phyloP scores from a whole-genome alignment of 2,797 vertebrate genomes.

The Harpagifer antarcticus region DNA sequence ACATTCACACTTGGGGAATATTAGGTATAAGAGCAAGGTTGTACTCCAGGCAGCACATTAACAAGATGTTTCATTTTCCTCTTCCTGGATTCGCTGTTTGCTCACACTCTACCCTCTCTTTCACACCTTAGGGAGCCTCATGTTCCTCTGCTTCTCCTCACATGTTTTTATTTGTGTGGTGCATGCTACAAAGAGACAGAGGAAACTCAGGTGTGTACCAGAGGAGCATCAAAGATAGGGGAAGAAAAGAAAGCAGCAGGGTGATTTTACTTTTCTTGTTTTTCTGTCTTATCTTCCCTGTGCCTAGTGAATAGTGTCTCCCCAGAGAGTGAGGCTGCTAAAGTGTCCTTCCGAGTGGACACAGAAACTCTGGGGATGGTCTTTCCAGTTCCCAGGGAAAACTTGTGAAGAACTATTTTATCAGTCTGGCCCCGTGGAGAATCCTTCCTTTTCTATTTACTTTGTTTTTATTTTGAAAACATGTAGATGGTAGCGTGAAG shows the following conservation, averaged over 20 bases:
- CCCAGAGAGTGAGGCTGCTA: constrained; percentile 56
- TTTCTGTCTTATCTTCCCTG: constrained; percentile 19
- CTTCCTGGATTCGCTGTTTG: constrained; percentile 59
- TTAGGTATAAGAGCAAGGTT: constrained; percentile 61
- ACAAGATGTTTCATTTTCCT: constrained; percentile 65
- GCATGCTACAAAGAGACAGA: constrained; percentile 57
- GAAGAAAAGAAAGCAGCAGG: constrained; percentile 46
- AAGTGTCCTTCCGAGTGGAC: constrained; percentile 77
- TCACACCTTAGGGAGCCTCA: constrained; percentile 60
- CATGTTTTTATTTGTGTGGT: constrained; percentile 60
- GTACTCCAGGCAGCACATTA: constrained; percentile 64
- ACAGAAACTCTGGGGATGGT: constrained; percentile 74
- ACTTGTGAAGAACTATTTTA: constrained; percentile 69
- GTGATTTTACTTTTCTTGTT: constrained; percentile 55
- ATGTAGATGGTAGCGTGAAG: constrained; percentile 63
- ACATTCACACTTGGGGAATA: constrained; percentile 50
- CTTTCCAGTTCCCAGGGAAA: constrained; percentile 63
- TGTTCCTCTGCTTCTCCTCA: constrained; percentile 48
- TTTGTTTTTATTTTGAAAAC: constrained; percentile 75
- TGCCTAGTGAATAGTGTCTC: constrained; percentile 47
- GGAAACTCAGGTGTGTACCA: constrained; percentile 55
- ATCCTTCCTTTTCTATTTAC: constrained; percentile 36
- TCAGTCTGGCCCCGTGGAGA: constrained; percentile 48
- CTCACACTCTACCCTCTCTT: constrained; percentile 48
- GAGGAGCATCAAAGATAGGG: constrained; percentile 61